Percentiles rank a stretch among this genome's conserved stretches.
Conservation (phyloP, 2,888 invertebrate species). For the Nycteola revayana region DNA sequence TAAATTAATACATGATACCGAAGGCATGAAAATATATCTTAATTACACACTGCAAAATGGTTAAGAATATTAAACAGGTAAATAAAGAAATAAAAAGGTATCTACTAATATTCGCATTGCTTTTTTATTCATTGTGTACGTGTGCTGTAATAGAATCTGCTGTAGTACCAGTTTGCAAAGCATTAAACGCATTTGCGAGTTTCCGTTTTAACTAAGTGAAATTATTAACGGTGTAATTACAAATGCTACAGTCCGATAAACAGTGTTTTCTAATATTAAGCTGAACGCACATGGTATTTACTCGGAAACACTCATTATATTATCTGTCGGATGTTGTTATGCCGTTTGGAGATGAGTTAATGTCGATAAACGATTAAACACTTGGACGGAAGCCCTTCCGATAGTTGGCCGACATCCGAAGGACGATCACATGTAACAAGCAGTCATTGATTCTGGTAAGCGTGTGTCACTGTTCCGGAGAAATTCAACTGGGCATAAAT, state of each 20-base stretch:
- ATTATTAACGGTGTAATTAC: conserved; percentile 16
- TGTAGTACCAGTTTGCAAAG: conserved; percentile 6
- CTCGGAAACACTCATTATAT: conserved; percentile 15
- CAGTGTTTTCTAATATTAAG: conserved; percentile 1
- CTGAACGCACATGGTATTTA: conserved; percentile 2
- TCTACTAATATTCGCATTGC: no score
- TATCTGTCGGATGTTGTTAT: conserved; percentile 13
- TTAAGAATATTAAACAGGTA: no score
- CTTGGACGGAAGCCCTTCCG: conserved; percentile 20
- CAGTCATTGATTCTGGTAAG: conserved; percentile 8
- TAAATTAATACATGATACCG: no score
- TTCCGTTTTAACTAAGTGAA: conserved; percentile 11
- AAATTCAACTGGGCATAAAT: not conserved
- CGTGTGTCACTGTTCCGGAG: conserved; percentile 2
- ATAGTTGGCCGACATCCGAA: conserved; percentile 10
- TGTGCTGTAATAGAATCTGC: no score
- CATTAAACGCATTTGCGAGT: conserved; percentile 15
- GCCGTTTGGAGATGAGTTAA: conserved; percentile 6
- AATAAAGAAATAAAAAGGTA: no score
- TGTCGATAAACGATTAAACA: conserved; percentile 16
- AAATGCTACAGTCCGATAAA: conserved; percentile 10
- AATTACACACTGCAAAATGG: no score
- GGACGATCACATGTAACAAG: conserved; percentile 1
- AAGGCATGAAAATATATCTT: no score
- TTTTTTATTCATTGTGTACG: no score